Percentiles rank a stretch among this genome's conserved stretches.
phyloP scores from a whole-genome alignment of 2,797 vertebrate genomes.

The Neoniphon sammara region DNA sequence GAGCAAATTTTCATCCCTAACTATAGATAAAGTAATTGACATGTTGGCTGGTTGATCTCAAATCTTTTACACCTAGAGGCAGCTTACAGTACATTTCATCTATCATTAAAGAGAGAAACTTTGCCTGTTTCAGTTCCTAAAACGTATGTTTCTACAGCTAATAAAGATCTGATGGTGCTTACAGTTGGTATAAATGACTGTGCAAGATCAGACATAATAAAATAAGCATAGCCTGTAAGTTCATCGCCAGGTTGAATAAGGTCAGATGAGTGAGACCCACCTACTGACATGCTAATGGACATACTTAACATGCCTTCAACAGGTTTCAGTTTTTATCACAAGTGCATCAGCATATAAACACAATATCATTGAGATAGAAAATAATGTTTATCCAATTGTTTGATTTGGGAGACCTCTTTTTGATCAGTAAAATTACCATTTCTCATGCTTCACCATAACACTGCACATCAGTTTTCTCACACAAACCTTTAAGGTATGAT shows the following conservation, averaged over 20 bases:
- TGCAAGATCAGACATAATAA: not conserved
- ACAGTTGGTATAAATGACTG: not conserved
- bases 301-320: constrained; percentile 16
- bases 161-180: not conserved
- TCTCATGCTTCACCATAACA: too few species aligned
- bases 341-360: constrained; percentile 30
- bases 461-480: not conserved
- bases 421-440: too few species aligned
- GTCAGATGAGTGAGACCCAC: not conserved
- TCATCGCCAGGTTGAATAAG: constrained; percentile 4
- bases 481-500: constrained; percentile 1
- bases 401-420: not conserved
- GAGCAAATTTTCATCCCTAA: not conserved
- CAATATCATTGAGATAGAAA: constrained; percentile 5
- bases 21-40: not conserved
- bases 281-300: not conserved
- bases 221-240: not conserved
- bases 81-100: not conserved
- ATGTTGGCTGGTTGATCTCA: not conserved
- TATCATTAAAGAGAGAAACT: not conserved
- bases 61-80: not conserved
- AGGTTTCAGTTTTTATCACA: constrained; percentile 17
- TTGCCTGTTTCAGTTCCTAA: too few species aligned
- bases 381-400: constrained; percentile 5
- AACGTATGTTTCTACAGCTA: too few species aligned